Percentiles rank a stretch among this genome's conserved stretches.
Evolutionary conservation across 1,140 invertebrate species (phyloP).

Genomic region (Orchestia grillus): DNA sequence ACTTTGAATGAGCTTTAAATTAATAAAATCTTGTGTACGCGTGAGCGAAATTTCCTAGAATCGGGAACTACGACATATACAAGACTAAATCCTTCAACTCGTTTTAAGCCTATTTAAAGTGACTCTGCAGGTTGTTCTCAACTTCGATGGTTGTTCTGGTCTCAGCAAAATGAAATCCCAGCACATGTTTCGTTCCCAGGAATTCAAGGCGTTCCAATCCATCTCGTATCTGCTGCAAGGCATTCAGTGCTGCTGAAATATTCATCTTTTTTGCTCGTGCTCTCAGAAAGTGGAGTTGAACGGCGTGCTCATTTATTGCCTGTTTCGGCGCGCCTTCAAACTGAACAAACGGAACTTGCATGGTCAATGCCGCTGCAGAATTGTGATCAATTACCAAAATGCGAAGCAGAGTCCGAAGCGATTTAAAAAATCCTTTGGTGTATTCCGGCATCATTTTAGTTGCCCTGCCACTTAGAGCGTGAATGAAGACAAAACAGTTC

Average conservation of each 20-base stretch:
- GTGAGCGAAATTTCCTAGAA: background rate
- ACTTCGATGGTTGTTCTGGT: background rate
- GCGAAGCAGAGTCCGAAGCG: background rate
- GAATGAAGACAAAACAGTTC: background rate
- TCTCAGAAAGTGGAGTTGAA: background rate
- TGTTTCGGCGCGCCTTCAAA: background rate
- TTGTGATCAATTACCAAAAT: constrained; percentile 2
- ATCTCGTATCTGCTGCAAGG: background rate
- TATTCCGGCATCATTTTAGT: background rate
- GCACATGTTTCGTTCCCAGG: background rate
- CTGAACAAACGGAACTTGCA: background rate
- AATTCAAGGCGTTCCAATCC: background rate
- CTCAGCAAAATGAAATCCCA: background rate
- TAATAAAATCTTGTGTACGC: no score
- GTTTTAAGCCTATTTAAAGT: background rate
- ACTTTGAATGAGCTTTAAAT: no score
- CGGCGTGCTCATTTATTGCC: background rate
- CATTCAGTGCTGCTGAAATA: constrained; percentile 1
- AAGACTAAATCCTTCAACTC: no score
- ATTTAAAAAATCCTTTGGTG: background rate
- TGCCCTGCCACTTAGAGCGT: background rate
- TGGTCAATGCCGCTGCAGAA: background rate
- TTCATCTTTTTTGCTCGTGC: background rate
- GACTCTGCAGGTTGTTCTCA: background rate
- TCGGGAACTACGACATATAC: background rate